Percentiles rank a stretch among this genome's conserved stretches.
These are phyloP conservation scores for Luperina nickerlii DNA, from an alignment of 2,888 invertebrate species.

Conservation along the genomic window DNA sequence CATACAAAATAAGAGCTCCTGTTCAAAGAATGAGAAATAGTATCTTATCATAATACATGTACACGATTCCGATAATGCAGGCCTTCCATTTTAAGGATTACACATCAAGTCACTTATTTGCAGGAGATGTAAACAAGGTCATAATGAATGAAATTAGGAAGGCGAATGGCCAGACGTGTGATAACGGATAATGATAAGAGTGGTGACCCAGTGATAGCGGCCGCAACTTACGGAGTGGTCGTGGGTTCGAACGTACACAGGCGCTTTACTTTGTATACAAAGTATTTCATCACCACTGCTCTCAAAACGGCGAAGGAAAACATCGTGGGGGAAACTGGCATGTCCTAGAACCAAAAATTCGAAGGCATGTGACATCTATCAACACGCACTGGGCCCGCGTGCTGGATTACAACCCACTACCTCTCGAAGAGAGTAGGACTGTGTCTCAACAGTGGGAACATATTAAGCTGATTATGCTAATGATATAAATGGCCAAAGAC, in stretches of 20 bases:
- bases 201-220: not conserved
- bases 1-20: not conserved
- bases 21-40: not conserved
- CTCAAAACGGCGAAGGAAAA: not conserved
- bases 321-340: not conserved
- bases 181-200: not conserved
- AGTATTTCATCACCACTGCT: not conserved
- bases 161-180: not conserved
- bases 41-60: not conserved
- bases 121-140: not conserved
- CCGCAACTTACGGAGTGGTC: too few species aligned
- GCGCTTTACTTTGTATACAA: not conserved
- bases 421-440: not conserved
- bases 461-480: not conserved
- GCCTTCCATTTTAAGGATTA: not conserved
- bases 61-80: not conserved
- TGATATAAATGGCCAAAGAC: not conserved
- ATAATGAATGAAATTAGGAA: not conserved
- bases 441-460: not conserved
- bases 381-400: not conserved
- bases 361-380: not conserved
- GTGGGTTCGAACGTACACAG: not conserved
- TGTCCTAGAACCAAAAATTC: not conserved
- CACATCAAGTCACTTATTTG: not conserved
- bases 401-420: not conserved